Base-by-base conservation (phyloP, 2,113 vertebrate species). In the Tragelaphus imberbis region DNA sequence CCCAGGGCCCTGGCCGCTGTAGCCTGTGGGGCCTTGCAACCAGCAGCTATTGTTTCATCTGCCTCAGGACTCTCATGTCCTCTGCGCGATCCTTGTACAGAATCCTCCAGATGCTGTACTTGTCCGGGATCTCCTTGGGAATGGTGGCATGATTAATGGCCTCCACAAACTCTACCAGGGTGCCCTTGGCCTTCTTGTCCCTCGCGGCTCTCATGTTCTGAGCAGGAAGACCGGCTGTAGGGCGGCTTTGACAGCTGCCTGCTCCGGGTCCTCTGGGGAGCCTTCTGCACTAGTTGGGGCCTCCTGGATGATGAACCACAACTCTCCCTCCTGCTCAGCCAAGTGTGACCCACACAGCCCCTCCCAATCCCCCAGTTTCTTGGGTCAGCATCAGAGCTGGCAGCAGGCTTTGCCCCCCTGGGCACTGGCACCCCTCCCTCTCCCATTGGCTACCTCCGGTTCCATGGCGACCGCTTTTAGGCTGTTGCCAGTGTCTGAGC, bases 331-430 rank as follows among this genome's bases (percentile, higher is more conserved):
- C 47, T 0, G 1, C 59, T 68, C 59, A 19, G 14, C 93, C 58
- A 28, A 12, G 10, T 47, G 28, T 19, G 19, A 51, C 30, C 6
- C 14, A 15, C 21, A 0, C 5, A 10, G n/a, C 3, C 77, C 85
- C 27, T 49, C 19, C 77, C 49, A 14, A 9, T 88, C 49, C n/a
- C 7, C 10, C 7, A 5, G n/a, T 44, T 25, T 44, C 27, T 55
- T n/a, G 4, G 25, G 14, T 27, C 84, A 21, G 8, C 19, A 7
- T 44, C 40, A 23, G 36, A 16, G 25, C 9, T 9, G 3, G 17
- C 44, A 10, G 75, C 28, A 44, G n/a, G n/a, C 36, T 84, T 9
- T 23, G 10, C 10, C 28, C 30, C 33, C 25, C 0, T 0, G 1
- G 84, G 19, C 1, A 3, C 59, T 16, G 19, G 51, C 36, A 23